These are phyloP conservation scores for Acleris emargana DNA, from an alignment of 2,888 invertebrate species.

Conservation along the genomic window DNA sequence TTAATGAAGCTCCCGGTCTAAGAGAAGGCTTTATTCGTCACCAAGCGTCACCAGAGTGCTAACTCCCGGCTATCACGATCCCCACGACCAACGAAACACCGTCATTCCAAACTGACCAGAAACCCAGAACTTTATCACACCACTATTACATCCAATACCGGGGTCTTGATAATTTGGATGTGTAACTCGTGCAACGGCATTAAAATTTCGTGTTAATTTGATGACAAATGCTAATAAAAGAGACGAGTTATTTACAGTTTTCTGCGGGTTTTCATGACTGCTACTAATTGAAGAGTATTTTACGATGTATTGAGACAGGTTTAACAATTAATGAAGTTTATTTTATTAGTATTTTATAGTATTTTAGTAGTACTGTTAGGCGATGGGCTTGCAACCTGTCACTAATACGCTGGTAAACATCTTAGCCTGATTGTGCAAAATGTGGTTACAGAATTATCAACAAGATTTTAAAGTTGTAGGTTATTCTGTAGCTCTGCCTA, in stretches of 20 bases:
- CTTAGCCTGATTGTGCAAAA: no score
- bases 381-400: no score
- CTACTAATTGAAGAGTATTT: not conserved
- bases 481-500: no score
- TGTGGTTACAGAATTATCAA: no score
- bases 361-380: no score
- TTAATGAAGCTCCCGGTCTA: conserved; percentile 16
- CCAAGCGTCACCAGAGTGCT: conserved; percentile 31
- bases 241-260: conserved; percentile 30
- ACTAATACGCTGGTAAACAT: no score
- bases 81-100: conserved; percentile 21
- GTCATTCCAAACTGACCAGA: conserved; percentile 5
- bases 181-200: conserved; percentile 16
- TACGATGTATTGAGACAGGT: no score
- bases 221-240: conserved; percentile 21
- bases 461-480: no score
- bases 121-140: not conserved
- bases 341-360: no score
- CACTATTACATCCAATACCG: not conserved
- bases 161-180: no score
- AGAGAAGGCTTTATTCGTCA: conserved; percentile 24
- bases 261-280: conserved; percentile 3
- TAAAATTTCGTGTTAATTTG: conserved; percentile 20
- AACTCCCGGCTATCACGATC: conserved; percentile 9
- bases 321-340: no score